phyloP scores from a whole-genome alignment of 2,113 vertebrate species.

The Podilymbus podiceps region DNA sequence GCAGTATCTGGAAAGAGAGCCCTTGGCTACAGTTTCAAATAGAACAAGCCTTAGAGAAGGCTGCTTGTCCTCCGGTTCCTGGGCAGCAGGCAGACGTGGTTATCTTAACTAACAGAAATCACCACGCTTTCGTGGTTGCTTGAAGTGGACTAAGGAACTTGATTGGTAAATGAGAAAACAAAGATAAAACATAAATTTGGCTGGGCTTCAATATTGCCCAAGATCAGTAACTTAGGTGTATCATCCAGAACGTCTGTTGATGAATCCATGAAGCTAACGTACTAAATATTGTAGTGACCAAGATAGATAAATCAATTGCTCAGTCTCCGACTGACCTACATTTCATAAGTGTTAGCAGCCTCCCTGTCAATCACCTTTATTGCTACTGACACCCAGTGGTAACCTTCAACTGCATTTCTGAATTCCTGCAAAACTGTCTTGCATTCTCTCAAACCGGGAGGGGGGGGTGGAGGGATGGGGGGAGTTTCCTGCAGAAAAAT shows the following conservation, averaged over 20 bases:
- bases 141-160: not conserved
- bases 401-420: not conserved
- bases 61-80: not conserved
- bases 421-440: not conserved
- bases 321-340: not conserved
- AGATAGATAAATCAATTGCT: not conserved
- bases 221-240: not conserved
- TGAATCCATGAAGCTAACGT: not conserved
- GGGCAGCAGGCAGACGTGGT: not conserved
- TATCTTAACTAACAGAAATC: not conserved
- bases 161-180: not conserved
- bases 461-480: not conserved
- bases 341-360: not conserved
- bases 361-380: not conserved
- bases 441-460: not conserved
- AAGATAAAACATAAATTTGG: not conserved
- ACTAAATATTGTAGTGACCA: not conserved
- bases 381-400: not conserved
- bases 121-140: not conserved
- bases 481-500: not conserved
- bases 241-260: not conserved
- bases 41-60: not conserved
- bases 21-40: not conserved
- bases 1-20: not conserved
- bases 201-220: not conserved